Percentiles rank a stretch among this genome's conserved stretches.
Evolutionary conservation across 2,888 invertebrate genomes (phyloP).

Genomic region (Volucella inanis): DNA sequence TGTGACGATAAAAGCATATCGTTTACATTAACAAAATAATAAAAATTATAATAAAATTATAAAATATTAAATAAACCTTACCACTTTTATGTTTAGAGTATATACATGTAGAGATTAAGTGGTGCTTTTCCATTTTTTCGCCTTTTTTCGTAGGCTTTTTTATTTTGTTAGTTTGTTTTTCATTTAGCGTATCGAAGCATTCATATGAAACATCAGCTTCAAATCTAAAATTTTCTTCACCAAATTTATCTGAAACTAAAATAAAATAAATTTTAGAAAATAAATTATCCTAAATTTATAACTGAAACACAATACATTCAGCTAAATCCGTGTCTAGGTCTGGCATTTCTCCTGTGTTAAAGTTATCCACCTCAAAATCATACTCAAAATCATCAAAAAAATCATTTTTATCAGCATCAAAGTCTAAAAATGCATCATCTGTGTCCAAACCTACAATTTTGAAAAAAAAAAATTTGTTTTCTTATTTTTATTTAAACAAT

Average conservation of each 20-base stretch:
- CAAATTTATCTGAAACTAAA: conserved; percentile 63
- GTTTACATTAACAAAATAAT: neutral
- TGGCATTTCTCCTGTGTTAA: conserved; percentile 34
- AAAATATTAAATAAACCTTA: conserved; percentile 3
- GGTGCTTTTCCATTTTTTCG: conserved; percentile 13
- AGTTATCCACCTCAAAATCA: conserved; percentile 52
- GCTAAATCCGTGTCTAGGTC: conserved; percentile 57
- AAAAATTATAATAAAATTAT: no score
- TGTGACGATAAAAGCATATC: neutral
- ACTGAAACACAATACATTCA: conserved; percentile 35
- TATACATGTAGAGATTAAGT: neutral
- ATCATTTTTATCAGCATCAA: conserved; percentile 37
- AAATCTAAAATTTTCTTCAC: conserved; percentile 43
- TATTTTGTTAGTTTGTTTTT: neutral
- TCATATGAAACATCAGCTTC: conserved; percentile 33
- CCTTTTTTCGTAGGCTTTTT: neutral
- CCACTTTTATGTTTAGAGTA: conserved; percentile 13
- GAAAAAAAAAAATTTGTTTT: neutral
- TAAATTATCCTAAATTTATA: no score
- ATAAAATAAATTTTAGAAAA: neutral
- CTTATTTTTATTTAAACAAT: neutral
- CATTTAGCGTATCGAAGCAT: neutral
- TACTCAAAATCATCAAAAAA: conserved; percentile 37
- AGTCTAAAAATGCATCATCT: conserved; percentile 40
- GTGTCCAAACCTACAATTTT: conserved; percentile 21